These are phyloP conservation scores for Hycleus phaleratus DNA, from an alignment of 1,140 invertebrate genomes.

Conservation along the genomic window DNA sequence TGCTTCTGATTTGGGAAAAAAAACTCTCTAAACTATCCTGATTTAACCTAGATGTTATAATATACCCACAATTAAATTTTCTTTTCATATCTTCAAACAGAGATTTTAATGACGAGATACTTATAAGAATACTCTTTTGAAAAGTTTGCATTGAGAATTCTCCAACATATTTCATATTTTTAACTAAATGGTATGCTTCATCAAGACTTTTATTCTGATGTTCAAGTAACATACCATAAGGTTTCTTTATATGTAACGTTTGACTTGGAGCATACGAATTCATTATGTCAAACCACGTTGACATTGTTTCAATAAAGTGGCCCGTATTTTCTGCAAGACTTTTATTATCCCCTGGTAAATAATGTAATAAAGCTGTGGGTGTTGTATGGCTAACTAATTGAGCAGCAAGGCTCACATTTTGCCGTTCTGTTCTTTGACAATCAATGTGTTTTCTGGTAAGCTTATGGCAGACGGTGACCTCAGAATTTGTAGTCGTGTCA, in stretches of 20 bases:
- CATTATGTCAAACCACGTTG: constrained; percentile 2
- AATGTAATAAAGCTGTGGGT: too few species aligned
- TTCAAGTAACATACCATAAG: constrained; percentile 7
- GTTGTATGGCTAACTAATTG: too few species aligned
- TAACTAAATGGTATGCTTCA: background rate
- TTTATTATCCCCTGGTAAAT: too few species aligned
- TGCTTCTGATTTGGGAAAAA: background rate
- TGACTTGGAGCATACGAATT: constrained; percentile 12
- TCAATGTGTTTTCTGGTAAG: too few species aligned
- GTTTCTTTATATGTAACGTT: constrained; percentile 11
- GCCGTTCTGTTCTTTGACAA: too few species aligned
- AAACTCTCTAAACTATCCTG: constrained; percentile 3
- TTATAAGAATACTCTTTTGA: constrained; percentile 4
- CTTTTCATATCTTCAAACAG: background rate
- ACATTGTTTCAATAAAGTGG: too few species aligned
- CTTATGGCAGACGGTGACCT: too few species aligned
- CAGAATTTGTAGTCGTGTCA: too few species aligned
- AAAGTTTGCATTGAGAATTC: constrained; percentile 5
- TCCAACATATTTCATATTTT: constrained; percentile 1
- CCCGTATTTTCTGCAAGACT: too few species aligned
- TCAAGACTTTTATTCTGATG: constrained; percentile 5
- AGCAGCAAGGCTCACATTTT: too few species aligned
- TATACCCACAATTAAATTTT: background rate
- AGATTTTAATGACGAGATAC: background rate
- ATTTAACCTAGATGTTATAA: background rate